These are phyloP conservation scores for Apamea epomidion DNA, from an alignment of 2,888 invertebrate species.

Conservation along the genomic window DNA sequence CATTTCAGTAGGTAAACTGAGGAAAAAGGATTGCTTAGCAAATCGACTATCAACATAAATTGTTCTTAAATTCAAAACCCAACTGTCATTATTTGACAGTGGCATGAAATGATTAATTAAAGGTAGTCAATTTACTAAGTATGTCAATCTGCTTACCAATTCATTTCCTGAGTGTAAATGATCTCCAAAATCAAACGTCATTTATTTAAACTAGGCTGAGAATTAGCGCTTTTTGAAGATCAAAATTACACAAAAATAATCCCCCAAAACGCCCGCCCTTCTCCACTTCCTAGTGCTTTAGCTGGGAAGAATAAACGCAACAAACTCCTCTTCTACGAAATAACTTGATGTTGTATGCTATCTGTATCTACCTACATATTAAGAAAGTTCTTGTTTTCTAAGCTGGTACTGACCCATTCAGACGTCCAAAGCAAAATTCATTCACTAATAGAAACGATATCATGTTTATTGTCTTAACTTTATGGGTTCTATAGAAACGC, in stretches of 20 bases:
- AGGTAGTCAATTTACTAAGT: too few relatives aligned
- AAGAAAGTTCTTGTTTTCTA: constrained; percentile 14
- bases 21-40: not conserved
- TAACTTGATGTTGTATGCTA: not conserved
- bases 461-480: constrained; percentile 57
- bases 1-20: not conserved
- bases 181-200: not conserved
- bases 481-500: constrained; percentile 56
- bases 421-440: constrained; percentile 22
- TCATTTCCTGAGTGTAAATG: not conserved
- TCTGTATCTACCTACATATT: not conserved
- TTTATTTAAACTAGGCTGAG: not conserved
- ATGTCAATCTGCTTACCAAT: not conserved
- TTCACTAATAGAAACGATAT: constrained; percentile 53
- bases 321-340: not conserved
- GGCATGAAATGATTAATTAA: not conserved
- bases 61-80: not conserved
- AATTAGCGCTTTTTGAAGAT: not conserved
- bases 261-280: not conserved
- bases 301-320: not conserved
- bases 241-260: not conserved
- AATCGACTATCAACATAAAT: not conserved
- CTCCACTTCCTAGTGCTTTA: not conserved
- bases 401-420: constrained; percentile 22
- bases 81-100: not conserved